Percentiles rank a stretch among this genome's conserved stretches.
phyloP scores from a whole-genome alignment of 2,797 vertebrate species.

The Haliaeetus albicilla region DNA sequence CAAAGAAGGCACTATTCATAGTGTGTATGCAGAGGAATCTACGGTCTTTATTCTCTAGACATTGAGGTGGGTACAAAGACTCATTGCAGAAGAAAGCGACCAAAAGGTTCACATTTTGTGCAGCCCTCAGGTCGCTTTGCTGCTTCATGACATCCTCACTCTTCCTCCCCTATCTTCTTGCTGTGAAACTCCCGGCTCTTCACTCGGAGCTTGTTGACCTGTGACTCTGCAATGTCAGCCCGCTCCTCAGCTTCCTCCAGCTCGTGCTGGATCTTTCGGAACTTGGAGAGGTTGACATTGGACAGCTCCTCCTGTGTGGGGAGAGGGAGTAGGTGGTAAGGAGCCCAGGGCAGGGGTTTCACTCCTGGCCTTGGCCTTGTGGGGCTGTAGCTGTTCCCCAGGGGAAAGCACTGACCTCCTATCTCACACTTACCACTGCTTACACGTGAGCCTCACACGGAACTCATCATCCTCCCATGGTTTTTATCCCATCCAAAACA shows the following conservation, averaged over 20 bases:
- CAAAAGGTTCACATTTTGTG: background rate
- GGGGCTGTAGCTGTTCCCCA: background rate
- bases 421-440: too few species aligned
- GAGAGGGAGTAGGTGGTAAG: background rate
- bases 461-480: background rate
- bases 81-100: background rate
- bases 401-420: background rate
- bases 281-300: background rate
- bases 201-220: conserved; percentile 77
- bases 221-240: background rate
- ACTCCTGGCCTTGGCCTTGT: background rate
- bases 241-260: background rate
- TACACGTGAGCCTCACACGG: too few species aligned
- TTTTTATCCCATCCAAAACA: background rate
- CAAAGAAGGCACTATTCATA: background rate
- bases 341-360: background rate
- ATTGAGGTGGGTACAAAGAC: background rate
- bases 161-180: background rate
- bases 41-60: background rate
- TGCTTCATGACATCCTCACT: background rate
- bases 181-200: conserved; percentile 76
- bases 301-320: too few species aligned
- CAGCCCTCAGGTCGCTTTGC: background rate
- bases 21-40: background rate
- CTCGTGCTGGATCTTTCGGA: background rate